Percentiles rank a stretch among this genome's conserved stretches.
phyloP scores from a whole-genome alignment of 2,797 vertebrate species.

The Tinamus major region DNA sequence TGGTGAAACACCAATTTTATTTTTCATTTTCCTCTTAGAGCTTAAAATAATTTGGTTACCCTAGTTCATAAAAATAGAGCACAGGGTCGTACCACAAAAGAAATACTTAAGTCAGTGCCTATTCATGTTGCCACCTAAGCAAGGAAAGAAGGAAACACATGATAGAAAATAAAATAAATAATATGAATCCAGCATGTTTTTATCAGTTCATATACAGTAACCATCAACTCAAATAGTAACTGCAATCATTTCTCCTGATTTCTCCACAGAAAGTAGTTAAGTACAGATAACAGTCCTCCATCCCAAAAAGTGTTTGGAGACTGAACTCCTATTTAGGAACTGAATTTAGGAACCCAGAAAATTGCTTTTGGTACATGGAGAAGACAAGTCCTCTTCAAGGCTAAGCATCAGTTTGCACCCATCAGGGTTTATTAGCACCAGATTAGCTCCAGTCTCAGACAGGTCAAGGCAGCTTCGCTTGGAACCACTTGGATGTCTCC shows the following conservation, averaged over 20 bases:
- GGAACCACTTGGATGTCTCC: not conserved
- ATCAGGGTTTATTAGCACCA: accelerated
- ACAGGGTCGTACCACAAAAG: not conserved
- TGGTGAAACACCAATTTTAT: not conserved
- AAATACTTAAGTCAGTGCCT: not conserved
- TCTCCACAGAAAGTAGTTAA: not conserved
- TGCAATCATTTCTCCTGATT: not conserved
- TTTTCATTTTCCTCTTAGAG: not conserved
- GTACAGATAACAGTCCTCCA: not conserved
- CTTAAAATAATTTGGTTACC: not conserved
- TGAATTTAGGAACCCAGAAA: not conserved
- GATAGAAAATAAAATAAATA: not conserved
- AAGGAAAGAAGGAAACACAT: not conserved
- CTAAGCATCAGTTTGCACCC: not conserved
- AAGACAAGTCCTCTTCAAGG: not conserved
- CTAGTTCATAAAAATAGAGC: slow-evolving; percentile 23
- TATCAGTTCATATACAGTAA: not conserved
- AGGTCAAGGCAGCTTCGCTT: not conserved
- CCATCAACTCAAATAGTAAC: not conserved
- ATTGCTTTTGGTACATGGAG: not conserved
- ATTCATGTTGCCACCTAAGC: not conserved
- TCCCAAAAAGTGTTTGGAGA: not conserved
- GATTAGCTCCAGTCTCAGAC: not conserved
- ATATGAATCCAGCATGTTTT: not conserved
- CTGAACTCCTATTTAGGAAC: not conserved